A percentile compares a stretch with the other conserved stretches of the same genome.
phyloP scores from a whole-genome alignment of 2,113 vertebrate species.

The Archilochus colubris region DNA sequence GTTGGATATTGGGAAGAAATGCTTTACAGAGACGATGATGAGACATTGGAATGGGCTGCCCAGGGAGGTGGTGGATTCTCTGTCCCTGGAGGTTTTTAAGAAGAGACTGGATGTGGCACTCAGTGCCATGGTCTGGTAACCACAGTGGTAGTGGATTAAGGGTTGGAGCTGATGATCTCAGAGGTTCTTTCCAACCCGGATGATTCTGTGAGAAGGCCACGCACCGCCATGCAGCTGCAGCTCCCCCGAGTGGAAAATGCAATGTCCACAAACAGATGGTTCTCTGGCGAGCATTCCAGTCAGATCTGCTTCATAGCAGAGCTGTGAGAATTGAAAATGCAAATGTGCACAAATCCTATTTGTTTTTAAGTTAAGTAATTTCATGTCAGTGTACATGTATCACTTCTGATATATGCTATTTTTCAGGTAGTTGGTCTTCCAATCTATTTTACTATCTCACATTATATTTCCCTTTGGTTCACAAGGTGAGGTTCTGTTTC shows the following conservation, averaged over 20 bases:
- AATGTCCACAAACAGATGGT: background rate
- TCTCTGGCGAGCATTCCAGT: background rate
- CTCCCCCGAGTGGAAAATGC: fast-evolving
- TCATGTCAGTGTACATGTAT: fast-evolving
- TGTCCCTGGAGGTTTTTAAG: too few relatives aligned
- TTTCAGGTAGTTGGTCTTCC: background rate
- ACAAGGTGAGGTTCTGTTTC: background rate
- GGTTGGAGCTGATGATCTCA: too few relatives aligned
- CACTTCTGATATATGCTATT: fast-evolving
- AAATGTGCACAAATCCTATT: fast-evolving
- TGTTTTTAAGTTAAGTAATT: background rate
- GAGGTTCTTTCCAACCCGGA: too few relatives aligned
- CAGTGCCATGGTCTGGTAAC: too few relatives aligned
- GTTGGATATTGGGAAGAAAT: too few relatives aligned
- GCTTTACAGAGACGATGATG: too few relatives aligned
- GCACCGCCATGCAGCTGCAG: fast-evolving
- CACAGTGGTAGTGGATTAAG: too few relatives aligned
- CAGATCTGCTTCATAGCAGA: background rate
- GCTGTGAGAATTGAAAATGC: background rate
- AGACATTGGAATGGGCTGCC: too few relatives aligned
- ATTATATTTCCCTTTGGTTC: background rate
- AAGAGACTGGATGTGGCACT: too few relatives aligned
- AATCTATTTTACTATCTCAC: background rate
- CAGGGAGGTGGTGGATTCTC: too few relatives aligned
- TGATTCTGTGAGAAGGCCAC: too few relatives aligned